Evolutionary conservation across 2,797 vertebrate species (phyloP).

Genomic region (Taeniopygia guttata): DNA sequence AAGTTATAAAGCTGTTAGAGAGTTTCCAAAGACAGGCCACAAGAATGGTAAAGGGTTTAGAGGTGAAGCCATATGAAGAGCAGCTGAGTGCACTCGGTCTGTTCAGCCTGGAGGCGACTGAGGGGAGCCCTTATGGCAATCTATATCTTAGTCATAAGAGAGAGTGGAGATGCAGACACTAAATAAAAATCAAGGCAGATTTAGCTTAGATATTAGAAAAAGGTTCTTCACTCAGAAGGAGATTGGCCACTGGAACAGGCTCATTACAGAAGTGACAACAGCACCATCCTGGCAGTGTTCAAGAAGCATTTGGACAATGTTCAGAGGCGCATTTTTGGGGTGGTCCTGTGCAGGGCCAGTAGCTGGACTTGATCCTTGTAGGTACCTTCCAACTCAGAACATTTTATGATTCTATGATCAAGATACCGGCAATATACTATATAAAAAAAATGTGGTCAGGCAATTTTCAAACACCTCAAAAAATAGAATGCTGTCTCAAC

Average conservation of each 20-base stretch:
- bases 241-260: neutral
- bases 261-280: neutral
- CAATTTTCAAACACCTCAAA: neutral
- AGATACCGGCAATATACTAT: neutral
- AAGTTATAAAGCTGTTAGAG: neutral
- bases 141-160: neutral
- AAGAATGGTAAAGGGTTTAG: neutral
- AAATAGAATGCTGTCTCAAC: neutral
- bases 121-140: too few species aligned
- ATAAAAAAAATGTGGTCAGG: neutral
- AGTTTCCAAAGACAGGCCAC: neutral
- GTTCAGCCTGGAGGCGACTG: neutral
- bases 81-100: neutral
- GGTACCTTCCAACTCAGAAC: neutral
- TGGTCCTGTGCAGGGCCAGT: neutral
- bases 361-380: neutral
- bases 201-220: neutral
- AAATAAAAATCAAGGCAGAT: neutral
- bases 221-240: neutral
- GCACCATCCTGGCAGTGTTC: neutral
- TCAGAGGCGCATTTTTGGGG: neutral
- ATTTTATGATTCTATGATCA: neutral
- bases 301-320: neutral
- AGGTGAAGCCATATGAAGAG: rapidly evolving
- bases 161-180: neutral